Conservation (phyloP, 2,888 invertebrate genomes). For the Spilosoma lubricipeda region DNA sequence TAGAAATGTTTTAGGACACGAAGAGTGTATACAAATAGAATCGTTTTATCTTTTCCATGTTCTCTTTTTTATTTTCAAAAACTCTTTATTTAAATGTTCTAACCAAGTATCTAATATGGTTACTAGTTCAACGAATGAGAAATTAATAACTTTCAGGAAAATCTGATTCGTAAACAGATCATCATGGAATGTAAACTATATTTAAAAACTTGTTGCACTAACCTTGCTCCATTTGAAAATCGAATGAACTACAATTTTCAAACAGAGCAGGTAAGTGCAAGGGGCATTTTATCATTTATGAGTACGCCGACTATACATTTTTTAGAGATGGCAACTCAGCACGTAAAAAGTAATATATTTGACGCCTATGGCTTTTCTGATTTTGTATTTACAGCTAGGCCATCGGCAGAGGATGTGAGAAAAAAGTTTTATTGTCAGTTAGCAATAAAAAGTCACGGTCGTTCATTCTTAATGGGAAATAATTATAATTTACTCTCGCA, state of each 20-base stretch:
- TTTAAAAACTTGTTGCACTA: conserved; percentile 11
- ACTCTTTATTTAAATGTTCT: too few species aligned
- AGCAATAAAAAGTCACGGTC: not conserved
- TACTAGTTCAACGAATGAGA: conserved; percentile 21
- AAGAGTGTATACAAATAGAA: not conserved
- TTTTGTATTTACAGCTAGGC: not conserved
- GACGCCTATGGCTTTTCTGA: not conserved
- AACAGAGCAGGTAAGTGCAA: conserved; percentile 43
- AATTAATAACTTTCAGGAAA: conserved; percentile 29
- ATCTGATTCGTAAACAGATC: conserved; percentile 41
- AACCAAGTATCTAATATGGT: not conserved
- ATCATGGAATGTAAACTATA: conserved; percentile 23
- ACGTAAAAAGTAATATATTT: not conserved
- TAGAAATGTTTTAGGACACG: not conserved
- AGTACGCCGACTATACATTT: conserved; percentile 23
- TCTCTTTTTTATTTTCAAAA: too few species aligned
- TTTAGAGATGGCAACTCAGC: not conserved
- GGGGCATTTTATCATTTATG: conserved; percentile 20
- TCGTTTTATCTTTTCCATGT: not conserved
- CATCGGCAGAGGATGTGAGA: not conserved
- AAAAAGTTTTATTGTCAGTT: conserved; percentile 1
- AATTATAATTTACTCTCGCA: not conserved
- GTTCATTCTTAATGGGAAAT: not conserved
- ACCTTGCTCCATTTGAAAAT: conserved; percentile 22
- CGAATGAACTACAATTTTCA: conserved; percentile 32